Conservation (phyloP, 2,113 vertebrate species). For the Oreochromis niloticus region DNA sequence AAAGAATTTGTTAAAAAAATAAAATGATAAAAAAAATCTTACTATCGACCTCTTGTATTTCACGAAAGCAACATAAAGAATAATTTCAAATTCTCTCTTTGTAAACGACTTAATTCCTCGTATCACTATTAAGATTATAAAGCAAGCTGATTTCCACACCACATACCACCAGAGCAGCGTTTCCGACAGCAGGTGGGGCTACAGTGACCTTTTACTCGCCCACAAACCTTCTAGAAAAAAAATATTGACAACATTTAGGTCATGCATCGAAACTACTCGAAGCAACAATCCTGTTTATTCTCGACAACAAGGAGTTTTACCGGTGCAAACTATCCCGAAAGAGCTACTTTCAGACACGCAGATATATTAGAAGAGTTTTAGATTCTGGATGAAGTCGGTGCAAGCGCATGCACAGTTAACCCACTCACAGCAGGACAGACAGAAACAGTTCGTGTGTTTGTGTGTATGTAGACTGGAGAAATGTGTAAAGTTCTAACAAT, state of each 20-base stretch:
- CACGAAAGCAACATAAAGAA: not conserved
- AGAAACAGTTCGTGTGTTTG: not conserved
- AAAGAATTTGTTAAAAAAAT: not conserved
- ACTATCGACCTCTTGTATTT: not conserved
- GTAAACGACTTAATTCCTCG: not conserved
- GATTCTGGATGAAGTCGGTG: not conserved
- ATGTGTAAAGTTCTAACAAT: not conserved
- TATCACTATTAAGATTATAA: not conserved
- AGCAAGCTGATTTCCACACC: not conserved
- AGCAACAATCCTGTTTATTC: not conserved
- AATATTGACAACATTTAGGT: not conserved
- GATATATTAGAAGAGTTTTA: not conserved
- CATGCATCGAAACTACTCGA: not conserved
- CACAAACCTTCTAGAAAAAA: slow-evolving; percentile 45
- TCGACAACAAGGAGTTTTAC: not conserved
- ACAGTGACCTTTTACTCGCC: not conserved
- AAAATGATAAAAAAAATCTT: not conserved
- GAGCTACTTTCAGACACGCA: not conserved
- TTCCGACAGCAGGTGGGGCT: slow-evolving; percentile 54
- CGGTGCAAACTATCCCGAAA: not conserved
- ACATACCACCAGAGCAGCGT: not conserved
- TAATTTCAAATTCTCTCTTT: not conserved
- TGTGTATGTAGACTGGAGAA: not conserved
- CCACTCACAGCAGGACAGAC: not conserved
- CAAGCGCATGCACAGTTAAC: not conserved